Evolutionary conservation across 2,113 vertebrate species (phyloP), one percentile per base, ranked within the genome.

Genomic region (Rhinopithecus roxellana): DNA sequence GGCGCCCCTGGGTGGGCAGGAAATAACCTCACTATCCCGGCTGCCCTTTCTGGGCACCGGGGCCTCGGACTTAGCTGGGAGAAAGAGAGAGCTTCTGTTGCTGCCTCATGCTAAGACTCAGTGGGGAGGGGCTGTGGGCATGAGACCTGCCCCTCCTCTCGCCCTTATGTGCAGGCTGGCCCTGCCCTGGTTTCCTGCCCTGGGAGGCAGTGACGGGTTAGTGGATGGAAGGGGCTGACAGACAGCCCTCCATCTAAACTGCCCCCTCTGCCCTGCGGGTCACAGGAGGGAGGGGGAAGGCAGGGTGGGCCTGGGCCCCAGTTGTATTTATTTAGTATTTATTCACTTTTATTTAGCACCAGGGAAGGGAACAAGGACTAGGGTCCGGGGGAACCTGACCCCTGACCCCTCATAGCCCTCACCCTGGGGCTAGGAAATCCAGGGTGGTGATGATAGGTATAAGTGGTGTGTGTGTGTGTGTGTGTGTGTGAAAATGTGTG

Each of bases 281-380:
- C 97, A 95, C 75, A 94, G 97, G 97, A 92, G 93, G 94, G 72
- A 95, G 87, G 69, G 94, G 67, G 90, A 59, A 92, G 87, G 75
- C 88, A 95, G 88, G 27, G 57, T 79, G 90, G 84, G 50, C 27
- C 23, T 27, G 35, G 64, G 9, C 43, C 75, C 80, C 84, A 22
- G 22, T 74, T 95, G 94, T 98, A 98, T 98, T 98, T 98, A 98
- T 98, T 98, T 96, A 77, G 90, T 98, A 98, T 98, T 98, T 98
- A 98, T 98, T 98, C 97, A 77, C 74, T 95, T 97, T 91, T 93
- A 92, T 92, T 97, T 93, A 94, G 97, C 86, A 95, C 82, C 96
- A 93, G 85, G 96, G 96, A 96, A 96, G 74, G 82, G 89, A 85
- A 89, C 45, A n/a, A 85, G 80, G 55, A 84, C 82, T 72, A 80